These are phyloP conservation scores for Microchrysa polita DNA, from an alignment of 2,888 invertebrate species.

Conservation along the genomic window DNA sequence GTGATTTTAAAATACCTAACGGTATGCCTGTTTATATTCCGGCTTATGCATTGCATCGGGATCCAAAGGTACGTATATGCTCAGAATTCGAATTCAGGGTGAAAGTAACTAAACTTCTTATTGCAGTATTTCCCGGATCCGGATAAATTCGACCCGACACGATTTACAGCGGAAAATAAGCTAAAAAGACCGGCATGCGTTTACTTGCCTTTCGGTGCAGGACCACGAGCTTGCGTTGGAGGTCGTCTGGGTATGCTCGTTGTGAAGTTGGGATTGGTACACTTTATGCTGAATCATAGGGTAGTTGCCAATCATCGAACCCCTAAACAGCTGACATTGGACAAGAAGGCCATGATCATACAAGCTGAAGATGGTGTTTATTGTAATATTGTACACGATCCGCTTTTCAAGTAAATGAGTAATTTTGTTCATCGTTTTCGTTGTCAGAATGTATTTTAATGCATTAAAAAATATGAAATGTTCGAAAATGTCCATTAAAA, in stretches of 20 bases:
- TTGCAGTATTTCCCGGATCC: constrained; percentile 61
- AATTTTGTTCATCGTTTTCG: background rate
- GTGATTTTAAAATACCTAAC: constrained; percentile 51
- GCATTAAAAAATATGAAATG: too few species aligned
- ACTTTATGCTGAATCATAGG: constrained; percentile 60
- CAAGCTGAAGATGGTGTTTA: constrained; percentile 61
- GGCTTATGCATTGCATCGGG: constrained; percentile 51
- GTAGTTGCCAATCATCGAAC: constrained; percentile 57
- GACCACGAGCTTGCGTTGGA: constrained; percentile 63
- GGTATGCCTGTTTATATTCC: constrained; percentile 53
- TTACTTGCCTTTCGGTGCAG: constrained; percentile 63
- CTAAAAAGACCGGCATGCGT: constrained; percentile 59
- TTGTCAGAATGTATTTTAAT: too few species aligned
- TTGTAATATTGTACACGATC: constrained; percentile 52
- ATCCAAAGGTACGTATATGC: constrained; percentile 48
- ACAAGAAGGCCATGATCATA: constrained; percentile 59
- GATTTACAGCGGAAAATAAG: constrained; percentile 61
- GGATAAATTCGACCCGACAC: constrained; percentile 60
- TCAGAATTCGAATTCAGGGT: constrained; percentile 46
- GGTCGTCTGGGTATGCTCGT: constrained; percentile 62
- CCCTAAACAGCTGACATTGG: constrained; percentile 56
- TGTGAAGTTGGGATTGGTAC: constrained; percentile 61
- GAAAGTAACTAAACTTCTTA: constrained; percentile 13
- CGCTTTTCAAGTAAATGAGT: constrained; percentile 1
- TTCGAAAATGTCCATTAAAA: too few species aligned